Base-by-base conservation (phyloP, 2,797 vertebrate genomes). In the Lepilemur ruficaudatus region DNA sequence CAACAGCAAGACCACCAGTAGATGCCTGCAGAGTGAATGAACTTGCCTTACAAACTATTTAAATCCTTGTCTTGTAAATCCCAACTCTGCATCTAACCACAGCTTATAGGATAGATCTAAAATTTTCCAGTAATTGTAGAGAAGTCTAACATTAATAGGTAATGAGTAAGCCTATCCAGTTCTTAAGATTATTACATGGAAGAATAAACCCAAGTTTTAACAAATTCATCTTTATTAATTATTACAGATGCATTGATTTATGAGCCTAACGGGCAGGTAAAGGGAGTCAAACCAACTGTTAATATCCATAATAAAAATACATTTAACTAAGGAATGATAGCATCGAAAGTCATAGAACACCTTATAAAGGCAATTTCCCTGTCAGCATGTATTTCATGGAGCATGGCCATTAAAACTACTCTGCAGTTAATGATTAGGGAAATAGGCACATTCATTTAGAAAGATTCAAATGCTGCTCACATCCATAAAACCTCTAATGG, bases 221-320 rank as follows among this genome's bases (percentile, higher is more conserved):
- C 86, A 94, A 50, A 12, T 97, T 96, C 94, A 75, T 96, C 95
- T 97, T 97, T 98, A 97, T 98, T 98, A 98, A 98, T 98, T 98
- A 98, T 97, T 95, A 57, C 80, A 97, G 94, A 97, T 97, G 91
- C 86, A 94, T 96, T 98, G 98, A 98, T 98, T 98, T 98, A 98
- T 98, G 97, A 93, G 97, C 93, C 96, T 96, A 98, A 94, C 69
- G 10, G 63, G 84, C 79, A 93, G 57, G 75, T 84, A 90, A 94
- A 93, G 25, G 84, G 75, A 86, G 14, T 81, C 65, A 96, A 92
- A 89, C 88, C 79, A 95, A 82, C 92, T 90, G 38, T 93, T 97
- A 97, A 94, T 96, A 96, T 25, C 52, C 48, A 67, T 93, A 91
- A 97, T 94, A 97, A 97, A 97, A 96, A 94, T 70, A 82, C 76